Conservation (phyloP, 2,113 vertebrate species). For the Catharus bicknelli region DNA sequence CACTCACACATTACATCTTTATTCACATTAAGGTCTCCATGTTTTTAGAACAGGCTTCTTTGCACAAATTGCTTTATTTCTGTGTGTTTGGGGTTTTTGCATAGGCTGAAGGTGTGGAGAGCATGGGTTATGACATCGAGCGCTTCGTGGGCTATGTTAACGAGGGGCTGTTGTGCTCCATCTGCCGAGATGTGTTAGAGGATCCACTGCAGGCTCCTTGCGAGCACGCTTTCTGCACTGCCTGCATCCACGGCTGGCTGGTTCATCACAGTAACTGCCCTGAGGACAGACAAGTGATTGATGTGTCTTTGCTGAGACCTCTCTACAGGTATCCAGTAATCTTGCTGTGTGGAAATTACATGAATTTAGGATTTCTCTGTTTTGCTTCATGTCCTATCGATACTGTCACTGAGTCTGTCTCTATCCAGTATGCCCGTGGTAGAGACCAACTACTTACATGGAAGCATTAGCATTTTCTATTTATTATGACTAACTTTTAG, state of each 20-base stretch:
- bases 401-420: neutral
- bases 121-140: slow-evolving; percentile 89
- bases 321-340: slow-evolving; percentile 78
- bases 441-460: neutral
- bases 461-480: neutral
- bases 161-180: slow-evolving; percentile 87
- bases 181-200: slow-evolving; percentile 86
- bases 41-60: neutral
- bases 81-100: neutral
- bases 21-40: neutral
- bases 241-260: slow-evolving; percentile 88
- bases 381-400: neutral
- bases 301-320: slow-evolving; percentile 77
- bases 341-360: neutral
- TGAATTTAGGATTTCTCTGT: neutral
- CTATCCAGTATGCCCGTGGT: neutral
- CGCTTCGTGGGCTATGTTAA: slow-evolving; percentile 90
- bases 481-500: neutral
- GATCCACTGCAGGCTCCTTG: slow-evolving; percentile 89
- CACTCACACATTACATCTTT: neutral
- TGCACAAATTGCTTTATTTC: neutral
- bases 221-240: slow-evolving; percentile 86
- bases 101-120: neutral
- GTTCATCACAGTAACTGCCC: slow-evolving; percentile 85
- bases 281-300: slow-evolving; percentile 84